Percentiles rank a stretch among this genome's conserved stretches.
phyloP scores from a whole-genome alignment of 2,888 invertebrate species.

The Xylophagus ater region DNA sequence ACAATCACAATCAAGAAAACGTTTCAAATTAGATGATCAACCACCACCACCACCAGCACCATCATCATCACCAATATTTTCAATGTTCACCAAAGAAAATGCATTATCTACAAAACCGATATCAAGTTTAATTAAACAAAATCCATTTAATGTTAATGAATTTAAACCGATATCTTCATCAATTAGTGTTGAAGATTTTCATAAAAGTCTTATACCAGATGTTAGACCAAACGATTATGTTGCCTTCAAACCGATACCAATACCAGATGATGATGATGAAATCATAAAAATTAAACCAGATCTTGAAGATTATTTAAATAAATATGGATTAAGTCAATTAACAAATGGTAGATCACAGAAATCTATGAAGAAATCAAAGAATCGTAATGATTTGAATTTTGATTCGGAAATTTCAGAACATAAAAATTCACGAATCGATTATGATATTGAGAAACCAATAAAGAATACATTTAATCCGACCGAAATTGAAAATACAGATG shows the following conservation, averaged over 20 bases:
- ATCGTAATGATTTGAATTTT: slow-evolving; percentile 1
- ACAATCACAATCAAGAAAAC: slow-evolving; percentile 22
- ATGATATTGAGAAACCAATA: slow-evolving; percentile 5
- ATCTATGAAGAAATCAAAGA: slow-evolving; percentile 13
- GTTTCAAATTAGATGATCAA: slow-evolving; percentile 27
- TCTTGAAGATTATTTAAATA: slow-evolving; percentile 34
- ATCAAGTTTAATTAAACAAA: slow-evolving; percentile 20
- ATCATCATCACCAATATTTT: too few species aligned
- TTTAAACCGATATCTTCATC: slow-evolving; percentile 14
- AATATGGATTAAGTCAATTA: slow-evolving; percentile 32
- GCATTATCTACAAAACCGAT: too few species aligned
- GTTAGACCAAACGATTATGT: slow-evolving; percentile 33
- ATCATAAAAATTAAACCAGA: slow-evolving; percentile 29
- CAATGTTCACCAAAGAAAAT: too few species aligned
- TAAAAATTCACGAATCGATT: slow-evolving; percentile 3
- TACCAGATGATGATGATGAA: slow-evolving; percentile 27
- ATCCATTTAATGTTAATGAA: slow-evolving; percentile 11
- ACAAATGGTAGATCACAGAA: slow-evolving; percentile 17
- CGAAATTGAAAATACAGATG: slow-evolving; percentile 24
- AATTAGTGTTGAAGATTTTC: slow-evolving; percentile 28
- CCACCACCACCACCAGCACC: too few species aligned
- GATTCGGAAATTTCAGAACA: slow-evolving; percentile 11
- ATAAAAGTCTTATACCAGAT: slow-evolving; percentile 25
- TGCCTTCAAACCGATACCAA: slow-evolving; percentile 37
- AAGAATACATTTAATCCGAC: slow-evolving; percentile 5